Evolutionary conservation across 2,888 invertebrate species (phyloP), one percentile per base, ranked within the genome.

Genomic region (Drosophila anomalata): DNA sequence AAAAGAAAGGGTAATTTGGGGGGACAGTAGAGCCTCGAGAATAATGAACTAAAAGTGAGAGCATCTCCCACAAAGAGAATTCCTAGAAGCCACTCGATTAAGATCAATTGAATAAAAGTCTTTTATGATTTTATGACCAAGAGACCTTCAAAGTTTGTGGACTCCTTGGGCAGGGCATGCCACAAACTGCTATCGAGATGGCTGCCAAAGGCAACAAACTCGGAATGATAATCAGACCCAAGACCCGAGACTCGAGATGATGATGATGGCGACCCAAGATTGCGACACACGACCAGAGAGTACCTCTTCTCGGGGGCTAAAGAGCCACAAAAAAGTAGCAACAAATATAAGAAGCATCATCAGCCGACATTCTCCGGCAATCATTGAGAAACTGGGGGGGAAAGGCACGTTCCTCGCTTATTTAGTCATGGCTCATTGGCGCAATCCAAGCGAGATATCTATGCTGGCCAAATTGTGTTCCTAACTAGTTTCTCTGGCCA

Each of bases 211-310:
- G 71, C 71, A 63, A 71, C 63, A 54, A 53, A 65, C 73, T 73
- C 51, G 29, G 48, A 57, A 73, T 71, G 73, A 62, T 73, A 61
- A 71, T 52, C 63, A 70, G 63, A 63, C 39, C 52, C 47, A 12
- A 22, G 44, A 57, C 61, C 26, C 46, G 44, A 36, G 36, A 17
- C 36, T 5, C 26, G 31, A n/a, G 62, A 41, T 39, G 47, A 67
- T 56, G 65, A 44, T 61, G 71, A 73, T 71, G 73, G 56, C 56
- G 73, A 71, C 71, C 73, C 66, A 44, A 71, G 73, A 73, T 73
- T 70, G 70, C 56, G 73, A 62, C 65, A 70, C 59, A 70, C 70
- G 41, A 50, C 57, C 50, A 68, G 50, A 68, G 50, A 67, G 51
- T 39, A 46, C 44, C 41, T 7, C 26, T 26, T 17, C 17, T 17